Evolutionary conservation across 1,140 invertebrate species (phyloP), one percentile per base, ranked within the genome.

Genomic region (Manduca sexta): DNA sequence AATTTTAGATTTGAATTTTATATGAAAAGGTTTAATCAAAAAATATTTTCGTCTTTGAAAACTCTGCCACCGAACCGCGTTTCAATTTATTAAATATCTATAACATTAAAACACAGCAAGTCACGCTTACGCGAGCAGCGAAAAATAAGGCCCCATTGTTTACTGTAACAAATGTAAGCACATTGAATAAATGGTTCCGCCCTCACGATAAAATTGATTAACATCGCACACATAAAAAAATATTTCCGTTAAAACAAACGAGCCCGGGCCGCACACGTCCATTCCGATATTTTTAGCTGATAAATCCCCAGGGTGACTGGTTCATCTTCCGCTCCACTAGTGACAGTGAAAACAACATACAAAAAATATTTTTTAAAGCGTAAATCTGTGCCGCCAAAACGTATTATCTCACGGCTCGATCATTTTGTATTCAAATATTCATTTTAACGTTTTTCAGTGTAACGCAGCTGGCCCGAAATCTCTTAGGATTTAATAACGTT

Each of bases 401-500:
- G 42, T 45, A 49, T 63, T 63, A 59, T 48, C 43, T 51, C 44
- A 15, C 10, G 18, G 35, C 42, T 34, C 31, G 26, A 45, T 45
- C 41, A 13, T 31, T 43, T 42, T 45, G 17, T 44, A 47, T 52
- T 64, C 41, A 65, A 60, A 62, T 63, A 66, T 59, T 56, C 56
- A 62, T 59, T 52, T 49, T 41, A 54, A 52, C 52, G 51, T 57
- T 59, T 60, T 63, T 49, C 54, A n/a, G n/a, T 50, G 41, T 45
- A 47, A 51, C 42, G 49, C 54, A 45, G 51, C 56, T 57, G 62
- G 60, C 56, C 58, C 43, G 33, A 55, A 57, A 52, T 51, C 45
- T 42, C 35, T 55, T 54, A 21, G 37, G 53, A 59, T 59, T 57
- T 61, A 63, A 63, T 66, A 63, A 57, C 54, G 42, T 43, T 37